Conservation (phyloP, 1,140 invertebrate genomes). For the Penaeus indicus region DNA sequence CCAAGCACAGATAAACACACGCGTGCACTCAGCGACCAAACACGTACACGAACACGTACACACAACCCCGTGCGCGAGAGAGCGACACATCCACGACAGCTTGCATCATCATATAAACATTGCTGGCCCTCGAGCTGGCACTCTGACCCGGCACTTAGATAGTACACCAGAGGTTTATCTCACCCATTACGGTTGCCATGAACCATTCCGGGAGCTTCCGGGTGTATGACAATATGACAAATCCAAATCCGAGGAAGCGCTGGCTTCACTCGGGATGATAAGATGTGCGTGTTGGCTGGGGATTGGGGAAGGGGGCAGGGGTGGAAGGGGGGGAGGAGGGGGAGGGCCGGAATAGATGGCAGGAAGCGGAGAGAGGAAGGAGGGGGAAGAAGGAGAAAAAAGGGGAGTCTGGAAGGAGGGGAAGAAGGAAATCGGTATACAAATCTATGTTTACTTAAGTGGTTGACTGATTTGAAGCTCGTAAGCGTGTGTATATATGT, state of each 20-base stretch:
- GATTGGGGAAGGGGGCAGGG: not conserved
- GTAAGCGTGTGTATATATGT: too few relatives aligned
- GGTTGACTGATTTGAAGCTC: too few relatives aligned
- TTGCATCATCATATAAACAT: too few relatives aligned
- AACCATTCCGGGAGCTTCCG: not conserved
- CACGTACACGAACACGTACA: too few relatives aligned
- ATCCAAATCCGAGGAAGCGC: not conserved
- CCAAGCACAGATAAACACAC: too few relatives aligned
- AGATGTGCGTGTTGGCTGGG: constrained; percentile 7
- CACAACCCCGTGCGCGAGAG: too few relatives aligned
- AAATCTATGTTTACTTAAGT: too few relatives aligned
- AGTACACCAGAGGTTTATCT: too few relatives aligned
- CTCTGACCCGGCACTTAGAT: too few relatives aligned
- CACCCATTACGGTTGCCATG: not conserved
- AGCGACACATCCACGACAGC: too few relatives aligned
- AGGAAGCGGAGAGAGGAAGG: not conserved
- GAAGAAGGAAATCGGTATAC: not conserved
- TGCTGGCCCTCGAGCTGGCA: too few relatives aligned
- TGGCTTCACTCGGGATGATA: not conserved
- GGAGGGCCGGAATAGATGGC: constrained; percentile 7
- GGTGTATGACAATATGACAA: constrained; percentile 17
- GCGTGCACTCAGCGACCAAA: too few relatives aligned
- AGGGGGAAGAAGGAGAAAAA: not conserved
- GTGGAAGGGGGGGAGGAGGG: not conserved
- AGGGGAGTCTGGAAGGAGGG: not conserved